Base-by-base conservation (phyloP, 2,797 vertebrate genomes). In the Malacoraja senta region DNA sequence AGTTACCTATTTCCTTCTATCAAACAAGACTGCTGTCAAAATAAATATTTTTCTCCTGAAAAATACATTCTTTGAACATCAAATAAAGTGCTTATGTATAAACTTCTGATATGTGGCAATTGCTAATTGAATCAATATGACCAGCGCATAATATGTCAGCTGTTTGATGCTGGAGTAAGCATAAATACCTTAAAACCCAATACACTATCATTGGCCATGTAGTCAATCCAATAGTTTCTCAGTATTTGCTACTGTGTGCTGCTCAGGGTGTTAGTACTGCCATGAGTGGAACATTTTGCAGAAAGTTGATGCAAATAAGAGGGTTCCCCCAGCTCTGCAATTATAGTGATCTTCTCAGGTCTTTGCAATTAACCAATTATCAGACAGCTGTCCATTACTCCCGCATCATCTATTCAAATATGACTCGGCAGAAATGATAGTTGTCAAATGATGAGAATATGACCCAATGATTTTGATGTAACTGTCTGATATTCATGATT, bases 331-430 rank as follows among this genome's bases (percentile, higher is more conserved):
- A n/a, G 81, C 58, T 29, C 9, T 84, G 24, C 79, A 84, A 63
- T 84, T 58, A n/a, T 29, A 86, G 13, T n/a, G 13, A 13, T 58
- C n/a, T 63, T 29, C 83, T 86, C 21, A 24, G 35, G 80, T 9
- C 83, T 86, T 86, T 61, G n/a, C 58, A 86, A 15, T 86, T 63
- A 86, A 61, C 58, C 83, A 84, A 29, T 32, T 86, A 63, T 61
- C 29, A n/a, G 58, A 15, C 61, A 61, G 81, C 58, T 86, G 58
- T 15, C 83, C 83, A 63, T 86, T 63, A 86, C 13, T 29, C 8
- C 29, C 61, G 81, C 58, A 86, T 86, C 61, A 61, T 63, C 44
- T 19, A n/a, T 63, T 86, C 83, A 86, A 17, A 29, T n/a, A 13
- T 61, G 29, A 63, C 4, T n/a, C 83, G n/a, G 83, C 29, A 61